Evolutionary conservation across 2,888 invertebrate species (phyloP).

Genomic region (Alviniconcha strummeri): DNA sequence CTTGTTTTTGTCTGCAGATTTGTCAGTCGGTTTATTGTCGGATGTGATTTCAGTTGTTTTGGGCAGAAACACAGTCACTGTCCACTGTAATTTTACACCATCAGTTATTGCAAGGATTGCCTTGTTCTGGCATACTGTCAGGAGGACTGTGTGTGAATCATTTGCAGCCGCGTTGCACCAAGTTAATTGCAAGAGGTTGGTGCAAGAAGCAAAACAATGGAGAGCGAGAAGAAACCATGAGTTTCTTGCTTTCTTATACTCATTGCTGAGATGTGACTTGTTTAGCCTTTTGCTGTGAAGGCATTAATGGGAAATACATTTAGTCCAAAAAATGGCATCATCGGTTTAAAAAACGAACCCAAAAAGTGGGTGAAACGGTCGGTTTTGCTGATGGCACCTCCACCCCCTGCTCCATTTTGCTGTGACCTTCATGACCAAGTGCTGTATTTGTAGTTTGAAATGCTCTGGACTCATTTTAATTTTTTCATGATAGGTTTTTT

Average conservation of each 20-base stretch:
- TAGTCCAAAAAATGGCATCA: too few species aligned
- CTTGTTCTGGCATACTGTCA: too few species aligned
- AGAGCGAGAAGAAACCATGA: background rate
- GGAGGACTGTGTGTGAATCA: background rate
- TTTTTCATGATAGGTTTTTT: background rate
- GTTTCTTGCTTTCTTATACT: conserved; percentile 10
- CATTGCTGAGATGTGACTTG: conserved; percentile 18
- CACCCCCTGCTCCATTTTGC: conserved; percentile 20
- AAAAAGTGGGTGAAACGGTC: too few species aligned
- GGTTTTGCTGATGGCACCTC: background rate
- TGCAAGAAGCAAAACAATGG: conserved; percentile 8
- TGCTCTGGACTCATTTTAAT: background rate
- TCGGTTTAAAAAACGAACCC: too few species aligned
- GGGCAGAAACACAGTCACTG: too few species aligned
- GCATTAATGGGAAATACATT: too few species aligned
- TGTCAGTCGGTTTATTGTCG: too few species aligned
- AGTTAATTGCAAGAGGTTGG: background rate
- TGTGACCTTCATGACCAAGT: conserved; percentile 22
- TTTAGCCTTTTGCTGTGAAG: background rate
- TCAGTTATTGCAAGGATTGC: too few species aligned
- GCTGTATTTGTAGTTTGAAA: background rate
- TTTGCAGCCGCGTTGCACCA: conserved; percentile 10
- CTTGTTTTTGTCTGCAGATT: too few species aligned
- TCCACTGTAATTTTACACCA: too few species aligned
- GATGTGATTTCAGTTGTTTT: too few species aligned